Base-by-base conservation (phyloP, 2,888 invertebrate genomes). In the Heliconius erato region DNA sequence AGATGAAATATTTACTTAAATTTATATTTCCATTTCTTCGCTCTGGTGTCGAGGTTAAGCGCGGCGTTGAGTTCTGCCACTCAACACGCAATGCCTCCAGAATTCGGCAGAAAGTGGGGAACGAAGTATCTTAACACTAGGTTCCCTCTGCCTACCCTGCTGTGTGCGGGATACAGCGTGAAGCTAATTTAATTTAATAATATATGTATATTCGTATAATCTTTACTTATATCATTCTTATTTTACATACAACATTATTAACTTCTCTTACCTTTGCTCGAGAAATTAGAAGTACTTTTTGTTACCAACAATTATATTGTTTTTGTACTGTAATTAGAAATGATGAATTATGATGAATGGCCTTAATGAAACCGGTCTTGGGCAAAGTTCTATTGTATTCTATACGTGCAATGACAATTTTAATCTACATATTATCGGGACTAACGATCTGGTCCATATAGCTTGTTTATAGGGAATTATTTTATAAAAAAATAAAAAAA, bases 331-430 rank as follows among this genome's bases (percentile, higher is more conserved):
- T 69, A 76, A 81, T 83, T 79, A 79, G 79, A 69, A 72, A 76
- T 81, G 78, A 83, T 79, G 59, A 69, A 83, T 81, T 79, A 71
- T 79, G 81, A 81, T 79, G 69, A 79, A 83, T 79, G 63, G 40
- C 65, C 74, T 74, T 68, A 71, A 79, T 78, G 68, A 72, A 14
- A 72, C 65, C 69, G 81, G 49, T 74, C 59, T 67, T 28, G 14
- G 44, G 74, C 59, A 59, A 40, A 59, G 63, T 26, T 44, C 63
- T 63, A 26, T 79, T 69, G 69, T 44, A 26, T 67, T 54, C 68
- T 54, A 16, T 76, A 59, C 32, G 26, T 35, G 35, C 68, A 7
- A 35, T 80, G 76, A 68, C 80, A 76, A 11, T 59, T 32, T 19
- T 68, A 68, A 68, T 74, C 65, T 19, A 11, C 63, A 11, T 23